Base-by-base conservation (phyloP, 2,888 invertebrate genomes). In the Phalera bucephala region DNA sequence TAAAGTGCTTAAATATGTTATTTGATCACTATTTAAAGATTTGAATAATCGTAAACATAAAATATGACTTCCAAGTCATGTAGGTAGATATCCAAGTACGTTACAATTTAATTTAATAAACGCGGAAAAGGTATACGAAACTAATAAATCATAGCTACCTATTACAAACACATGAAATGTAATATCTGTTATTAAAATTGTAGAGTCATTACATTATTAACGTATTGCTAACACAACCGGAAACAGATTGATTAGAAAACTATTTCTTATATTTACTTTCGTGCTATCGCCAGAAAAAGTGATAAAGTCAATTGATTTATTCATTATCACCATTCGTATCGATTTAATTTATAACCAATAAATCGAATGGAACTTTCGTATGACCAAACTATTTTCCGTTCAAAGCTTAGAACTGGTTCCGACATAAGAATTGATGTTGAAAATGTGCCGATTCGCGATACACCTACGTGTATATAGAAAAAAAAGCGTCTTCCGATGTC, bases 401-500 rank as follows among this genome's bases (percentile, higher is more conserved):
- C 21, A 20, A 8, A 26, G 22, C 31, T 13, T 17, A 10, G 9
- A 22, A 22, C 22, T 8, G 22, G 29, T 49, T 57, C 43, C 39
- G 40, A 25, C 35, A 31, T 26, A 36, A 35, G n/a, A 53, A 62
- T 60, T 52, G 41, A 55, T 60, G 50, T 37, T 42, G 49, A 55
- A 63, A 66, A 60, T 50, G 58, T 53, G 40, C 46, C 52, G 50
- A 67, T 66, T 66, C 42, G 64, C 60, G 64, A 66, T 65, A 64
- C 55, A 55, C 32, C 45, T 54, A 41, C 45, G 40, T 32, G 43
- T 52, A 44, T 36, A 34, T 45, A 50, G 33, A 41, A 44, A 48
- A 50, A 63, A 62, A 64, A 64, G 60, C 46, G 47, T 60, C 68
- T 68, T 67, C 67, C 60, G 64, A 71, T 64, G 78, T 77, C 78